Conservation (phyloP, 2,888 invertebrate genomes). For the Cerceris ruficornis region DNA sequence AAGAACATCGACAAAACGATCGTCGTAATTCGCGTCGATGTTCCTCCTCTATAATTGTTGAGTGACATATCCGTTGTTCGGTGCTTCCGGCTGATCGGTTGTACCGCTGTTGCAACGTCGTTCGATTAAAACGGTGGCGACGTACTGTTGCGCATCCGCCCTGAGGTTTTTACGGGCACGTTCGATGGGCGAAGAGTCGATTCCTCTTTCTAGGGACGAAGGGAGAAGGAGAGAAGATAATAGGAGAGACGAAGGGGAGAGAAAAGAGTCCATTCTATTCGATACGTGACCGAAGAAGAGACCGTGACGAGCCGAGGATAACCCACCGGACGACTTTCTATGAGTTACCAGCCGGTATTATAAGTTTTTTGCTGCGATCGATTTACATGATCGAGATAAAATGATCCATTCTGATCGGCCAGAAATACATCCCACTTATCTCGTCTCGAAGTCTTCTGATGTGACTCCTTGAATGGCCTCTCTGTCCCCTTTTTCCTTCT, state of each 20-base stretch:
- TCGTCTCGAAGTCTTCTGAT: neutral
- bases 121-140: neutral
- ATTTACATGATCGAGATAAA: slow-evolving; percentile 10
- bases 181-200: neutral
- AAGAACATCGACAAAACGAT: too few relatives aligned
- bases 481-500: neutral
- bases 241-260: too few relatives aligned
- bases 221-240: too few relatives aligned
- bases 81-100: neutral
- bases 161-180: neutral
- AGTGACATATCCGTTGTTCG: neutral
- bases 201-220: neutral
- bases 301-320: slow-evolving; percentile 19
- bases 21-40: too few relatives aligned
- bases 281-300: slow-evolving; percentile 9
- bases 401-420: slow-evolving; percentile 4
- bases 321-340: slow-evolving; percentile 18
- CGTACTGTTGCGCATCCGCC: slow-evolving; percentile 18
- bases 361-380: slow-evolving; percentile 1
- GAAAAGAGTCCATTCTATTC: slow-evolving; percentile 3
- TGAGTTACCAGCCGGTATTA: slow-evolving; percentile 19
- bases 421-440: slow-evolving; percentile 5
- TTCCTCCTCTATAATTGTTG: neutral
- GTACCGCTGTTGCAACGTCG: neutral
- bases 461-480: neutral